phyloP scores from a whole-genome alignment of 2,113 vertebrate species.

The Eulemur macaco region DNA sequence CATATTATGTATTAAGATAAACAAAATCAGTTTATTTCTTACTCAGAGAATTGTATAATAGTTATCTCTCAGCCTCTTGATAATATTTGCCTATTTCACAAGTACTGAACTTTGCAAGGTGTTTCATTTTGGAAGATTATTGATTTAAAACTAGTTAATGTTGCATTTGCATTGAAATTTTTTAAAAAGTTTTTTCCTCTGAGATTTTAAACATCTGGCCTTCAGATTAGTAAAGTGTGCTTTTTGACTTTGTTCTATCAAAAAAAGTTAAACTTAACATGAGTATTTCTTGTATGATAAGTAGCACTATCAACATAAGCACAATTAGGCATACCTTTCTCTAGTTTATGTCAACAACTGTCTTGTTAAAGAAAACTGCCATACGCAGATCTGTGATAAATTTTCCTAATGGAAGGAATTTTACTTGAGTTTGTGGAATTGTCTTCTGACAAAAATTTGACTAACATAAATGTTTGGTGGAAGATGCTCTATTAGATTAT shows the following conservation, averaged over 20 bases:
- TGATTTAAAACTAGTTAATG: conserved; percentile 50
- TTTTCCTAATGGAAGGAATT: not conserved
- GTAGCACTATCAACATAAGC: not conserved
- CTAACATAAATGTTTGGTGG: conserved; percentile 25
- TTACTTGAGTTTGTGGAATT: conserved; percentile 18
- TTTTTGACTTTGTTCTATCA: not conserved
- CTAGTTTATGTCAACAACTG: conserved; percentile 40
- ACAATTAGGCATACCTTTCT: conserved; percentile 50
- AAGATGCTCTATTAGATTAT: conserved; percentile 26
- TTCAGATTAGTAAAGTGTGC: not conserved
- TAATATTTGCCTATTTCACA: not conserved
- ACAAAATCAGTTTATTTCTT: not conserved
- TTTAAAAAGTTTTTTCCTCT: not conserved
- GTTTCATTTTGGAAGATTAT: not conserved
- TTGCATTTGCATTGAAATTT: conserved; percentile 4
- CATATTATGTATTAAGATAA: not conserved
- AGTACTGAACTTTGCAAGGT: not conserved
- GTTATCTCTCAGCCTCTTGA: not conserved
- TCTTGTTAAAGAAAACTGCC: conserved; percentile 25
- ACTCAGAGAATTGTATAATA: not conserved
- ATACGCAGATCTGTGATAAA: not conserved
- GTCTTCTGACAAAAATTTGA: conserved; percentile 62
- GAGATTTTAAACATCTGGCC: not conserved
- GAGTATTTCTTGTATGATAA: conserved; percentile 37
- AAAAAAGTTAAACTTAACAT: not conserved